Conservation (phyloP, 2,797 vertebrate genomes). For the Scolopax rusticola region DNA sequence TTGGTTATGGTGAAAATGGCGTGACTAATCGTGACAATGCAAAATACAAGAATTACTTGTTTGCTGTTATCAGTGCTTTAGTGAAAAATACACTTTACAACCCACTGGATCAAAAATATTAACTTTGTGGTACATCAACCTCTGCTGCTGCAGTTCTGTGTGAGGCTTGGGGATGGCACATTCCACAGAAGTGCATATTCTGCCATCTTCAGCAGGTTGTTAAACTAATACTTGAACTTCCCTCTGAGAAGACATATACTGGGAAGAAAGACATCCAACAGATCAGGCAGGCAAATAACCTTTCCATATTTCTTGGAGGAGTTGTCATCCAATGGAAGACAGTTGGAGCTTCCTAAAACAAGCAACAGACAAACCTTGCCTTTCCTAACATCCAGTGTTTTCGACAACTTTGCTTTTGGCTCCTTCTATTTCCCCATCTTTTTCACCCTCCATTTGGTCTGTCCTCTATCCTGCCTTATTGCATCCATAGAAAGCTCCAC, state of each 20-base stretch:
- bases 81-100: not conserved
- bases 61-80: not conserved
- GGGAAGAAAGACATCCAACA: not conserved
- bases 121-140: not conserved
- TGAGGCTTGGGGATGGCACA: not conserved
- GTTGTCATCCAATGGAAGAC: not conserved
- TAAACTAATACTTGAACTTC: not conserved
- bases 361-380: not conserved
- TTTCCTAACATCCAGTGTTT: not conserved
- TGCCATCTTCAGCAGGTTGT: not conserved
- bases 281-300: not conserved
- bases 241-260: not conserved
- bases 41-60: not conserved
- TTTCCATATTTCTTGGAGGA: not conserved
- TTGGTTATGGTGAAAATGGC: not conserved
- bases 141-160: not conserved
- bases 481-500: not conserved
- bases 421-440: not conserved
- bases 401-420: not conserved
- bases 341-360: not conserved
- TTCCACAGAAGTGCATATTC: not conserved
- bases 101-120: not conserved
- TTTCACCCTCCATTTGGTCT: not conserved
- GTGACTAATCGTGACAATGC: not conserved
- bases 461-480: not conserved